phyloP scores from a whole-genome alignment of 1,140 invertebrate genomes.

The Caenorhabditis brenneri region DNA sequence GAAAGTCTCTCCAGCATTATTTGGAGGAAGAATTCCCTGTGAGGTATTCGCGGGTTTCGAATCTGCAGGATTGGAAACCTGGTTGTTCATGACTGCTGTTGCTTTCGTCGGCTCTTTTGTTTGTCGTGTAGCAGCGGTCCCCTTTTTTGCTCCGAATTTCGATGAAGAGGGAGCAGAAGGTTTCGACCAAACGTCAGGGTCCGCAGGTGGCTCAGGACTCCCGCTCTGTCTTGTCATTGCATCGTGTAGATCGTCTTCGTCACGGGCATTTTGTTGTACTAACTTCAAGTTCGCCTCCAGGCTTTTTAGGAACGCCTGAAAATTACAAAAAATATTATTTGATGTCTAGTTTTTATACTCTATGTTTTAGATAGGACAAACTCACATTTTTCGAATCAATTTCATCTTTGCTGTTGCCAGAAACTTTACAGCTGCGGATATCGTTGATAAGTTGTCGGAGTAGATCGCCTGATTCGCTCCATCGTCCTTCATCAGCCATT shows the following conservation, averaged over 20 bases:
- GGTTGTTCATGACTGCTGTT: not conserved
- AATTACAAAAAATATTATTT: no score
- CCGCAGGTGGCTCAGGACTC: constrained; percentile 15
- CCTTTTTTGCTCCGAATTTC: not conserved
- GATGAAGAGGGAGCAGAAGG: not conserved
- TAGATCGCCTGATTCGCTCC: not conserved
- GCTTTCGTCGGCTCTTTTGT: not conserved
- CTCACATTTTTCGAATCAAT: not conserved
- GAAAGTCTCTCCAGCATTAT: constrained; percentile 8
- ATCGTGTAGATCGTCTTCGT: not conserved
- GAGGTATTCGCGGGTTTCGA: not conserved
- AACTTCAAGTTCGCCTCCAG: not conserved
- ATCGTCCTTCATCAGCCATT: not conserved
- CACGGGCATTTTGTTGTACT: not conserved
- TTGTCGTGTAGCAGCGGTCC: not conserved
- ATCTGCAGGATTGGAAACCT: not conserved
- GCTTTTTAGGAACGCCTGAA: not conserved
- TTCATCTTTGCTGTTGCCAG: not conserved
- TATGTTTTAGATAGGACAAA: no score
- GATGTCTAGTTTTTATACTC: no score
- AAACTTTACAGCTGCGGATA: not conserved
- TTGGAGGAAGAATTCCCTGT: not conserved
- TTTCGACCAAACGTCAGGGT: constrained; percentile 16
- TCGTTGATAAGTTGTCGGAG: not conserved
- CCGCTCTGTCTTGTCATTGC: constrained; percentile 16